Percentiles rank a stretch among this genome's conserved stretches.
Conservation (phyloP, 2,888 invertebrate genomes). For the Subacronicta megacephala region DNA sequence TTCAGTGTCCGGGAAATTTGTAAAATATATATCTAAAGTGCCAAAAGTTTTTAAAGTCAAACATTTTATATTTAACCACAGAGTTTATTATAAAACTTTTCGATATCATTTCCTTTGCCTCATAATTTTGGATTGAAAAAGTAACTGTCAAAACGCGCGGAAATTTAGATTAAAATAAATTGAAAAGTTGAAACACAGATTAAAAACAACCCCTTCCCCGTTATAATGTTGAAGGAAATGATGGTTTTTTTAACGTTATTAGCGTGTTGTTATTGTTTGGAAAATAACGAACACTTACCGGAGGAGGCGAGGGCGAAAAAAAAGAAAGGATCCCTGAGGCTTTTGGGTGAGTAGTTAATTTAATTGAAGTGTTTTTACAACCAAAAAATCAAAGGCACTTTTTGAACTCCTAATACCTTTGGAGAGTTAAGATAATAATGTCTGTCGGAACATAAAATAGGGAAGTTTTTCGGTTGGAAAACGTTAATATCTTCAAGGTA, state of each 20-base stretch:
- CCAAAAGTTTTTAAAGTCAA: constrained; percentile 25
- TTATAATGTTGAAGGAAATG: constrained; percentile 70
- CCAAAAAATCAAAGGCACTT: constrained; percentile 20
- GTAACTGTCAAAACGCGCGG: constrained; percentile 29
- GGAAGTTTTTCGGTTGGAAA: too few relatives aligned
- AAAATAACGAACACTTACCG: constrained; percentile 65
- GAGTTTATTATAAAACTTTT: constrained; percentile 29
- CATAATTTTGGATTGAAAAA: constrained; percentile 31
- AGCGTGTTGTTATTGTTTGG: constrained; percentile 77
- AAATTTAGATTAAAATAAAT: constrained; percentile 14
- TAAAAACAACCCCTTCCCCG: constrained; percentile 17
- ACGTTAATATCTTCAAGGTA: too few relatives aligned
- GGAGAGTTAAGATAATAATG: constrained; percentile 21
- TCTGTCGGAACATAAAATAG: constrained; percentile 26
- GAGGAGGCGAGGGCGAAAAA: constrained; percentile 82
- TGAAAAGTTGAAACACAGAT: constrained; percentile 24
- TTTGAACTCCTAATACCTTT: constrained; percentile 11
- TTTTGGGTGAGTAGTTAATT: constrained; percentile 75
- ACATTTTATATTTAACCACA: constrained; percentile 23
- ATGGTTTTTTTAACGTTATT: constrained; percentile 68
- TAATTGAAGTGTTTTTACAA: constrained; percentile 46
- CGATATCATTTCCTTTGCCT: constrained; percentile 15
- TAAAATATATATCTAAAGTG: constrained; percentile 39
- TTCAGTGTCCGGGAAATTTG: constrained; percentile 53
- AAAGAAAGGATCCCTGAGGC: constrained; percentile 73